Base-by-base conservation (phyloP, 2,113 vertebrate species). In the Callospermophilus lateralis region DNA sequence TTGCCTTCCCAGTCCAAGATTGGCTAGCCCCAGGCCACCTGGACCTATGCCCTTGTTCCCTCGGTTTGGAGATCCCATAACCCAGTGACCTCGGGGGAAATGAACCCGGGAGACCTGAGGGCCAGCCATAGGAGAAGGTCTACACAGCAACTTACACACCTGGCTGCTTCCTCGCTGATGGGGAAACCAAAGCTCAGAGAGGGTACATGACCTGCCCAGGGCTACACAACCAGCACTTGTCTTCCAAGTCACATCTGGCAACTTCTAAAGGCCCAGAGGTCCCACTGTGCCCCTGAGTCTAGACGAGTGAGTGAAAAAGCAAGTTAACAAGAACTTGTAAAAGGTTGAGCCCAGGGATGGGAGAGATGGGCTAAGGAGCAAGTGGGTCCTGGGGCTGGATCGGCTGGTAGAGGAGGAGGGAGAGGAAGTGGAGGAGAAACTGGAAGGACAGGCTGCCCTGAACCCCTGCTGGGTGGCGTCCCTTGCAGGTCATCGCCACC, bases 401-500 rank as follows among this genome's bases (percentile, higher is more conserved):
- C 20, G 42, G 28, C 53, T 9, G 81, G 48, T 51, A 24, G 22
- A 6, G 0, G 48, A 70, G 63, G 20, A 28, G 5, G 63, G 17
- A 8, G 6, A 2, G 74, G 9, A 48, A 13, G 17, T n/a, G 37
- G 55, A 5, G 6, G 20, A 13, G 48, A 19, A 74, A 34, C 45
- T 1, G 28, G 63, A 16, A 45, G 76, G 87, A 48, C 37, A 32
- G 63, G 24, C 20, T 12, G 28, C 9, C 61, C 77, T 94, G 78
- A 83, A 45, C n/a, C 2, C 22, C 96, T 95, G 32, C 97, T 48
- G 13, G 63, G 22, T 96, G 65, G 26, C 96, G 65, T 93, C 97
- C 97, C 91, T 48, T 93, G 96, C 96, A 99, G 99, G 98, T 99
- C 96, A 99, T 99, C 80, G 98, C 99, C 96, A 99, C 98, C 95